Percentiles rank a stretch among this genome's conserved stretches.
Conservation (phyloP, 2,797 vertebrate species). For the Ficedula albicollis region DNA sequence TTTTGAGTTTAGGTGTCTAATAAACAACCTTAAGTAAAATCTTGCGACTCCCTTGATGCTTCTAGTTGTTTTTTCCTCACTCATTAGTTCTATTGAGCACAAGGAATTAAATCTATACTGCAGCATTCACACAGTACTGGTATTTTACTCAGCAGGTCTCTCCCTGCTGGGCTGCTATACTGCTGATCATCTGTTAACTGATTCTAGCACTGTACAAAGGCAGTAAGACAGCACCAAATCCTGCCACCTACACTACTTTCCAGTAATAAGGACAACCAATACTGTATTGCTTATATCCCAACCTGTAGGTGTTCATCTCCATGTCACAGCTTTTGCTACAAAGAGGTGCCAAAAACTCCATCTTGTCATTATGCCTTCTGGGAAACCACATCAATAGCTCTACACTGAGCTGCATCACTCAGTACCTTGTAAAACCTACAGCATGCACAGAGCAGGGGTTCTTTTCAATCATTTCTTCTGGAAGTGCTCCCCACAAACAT, state of each 20-base stretch:
- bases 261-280: not conserved
- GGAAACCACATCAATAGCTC: not conserved
- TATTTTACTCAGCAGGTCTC: not conserved
- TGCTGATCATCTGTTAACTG: not conserved
- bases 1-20: not conserved
- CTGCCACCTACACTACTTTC: not conserved
- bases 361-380: not conserved
- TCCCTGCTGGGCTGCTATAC: not conserved
- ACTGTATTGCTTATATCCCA: not conserved
- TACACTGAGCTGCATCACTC: not conserved
- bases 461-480: not conserved
- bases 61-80: not conserved
- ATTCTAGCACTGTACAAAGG: not conserved
- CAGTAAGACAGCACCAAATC: not conserved
- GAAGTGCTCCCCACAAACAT: not conserved
- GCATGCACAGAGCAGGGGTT: not conserved
- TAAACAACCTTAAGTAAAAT: not conserved
- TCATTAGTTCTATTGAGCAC: not conserved
- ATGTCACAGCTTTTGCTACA: not conserved
- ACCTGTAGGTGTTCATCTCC: not conserved
- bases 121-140: not conserved
- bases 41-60: not conserved
- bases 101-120: not conserved
- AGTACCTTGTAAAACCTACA: not conserved
- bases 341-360: not conserved